A percentile compares a stretch with the other conserved stretches of the same genome.
phyloP scores from a whole-genome alignment of 1,140 invertebrate genomes.

The Drosophila funebris region DNA sequence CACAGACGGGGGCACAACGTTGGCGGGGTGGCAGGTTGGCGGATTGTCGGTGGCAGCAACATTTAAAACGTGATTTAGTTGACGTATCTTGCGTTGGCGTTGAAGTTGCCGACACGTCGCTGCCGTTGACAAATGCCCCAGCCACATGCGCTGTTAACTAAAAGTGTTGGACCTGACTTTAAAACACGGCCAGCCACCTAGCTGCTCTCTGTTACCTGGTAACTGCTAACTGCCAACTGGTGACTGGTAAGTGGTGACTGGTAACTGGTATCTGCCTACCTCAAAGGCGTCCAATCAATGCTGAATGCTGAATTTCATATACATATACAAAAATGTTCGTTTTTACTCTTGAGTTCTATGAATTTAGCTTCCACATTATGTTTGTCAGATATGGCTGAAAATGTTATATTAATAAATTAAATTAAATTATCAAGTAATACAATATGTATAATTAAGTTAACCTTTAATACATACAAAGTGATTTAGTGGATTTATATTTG shows the following conservation, averaged over 20 bases:
- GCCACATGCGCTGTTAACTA: constrained; percentile 75
- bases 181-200: constrained; percentile 23
- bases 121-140: constrained; percentile 76
- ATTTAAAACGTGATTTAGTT: constrained; percentile 59
- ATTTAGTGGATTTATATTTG: no score
- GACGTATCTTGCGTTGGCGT: constrained; percentile 67
- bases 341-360: neutral
- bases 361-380: neutral
- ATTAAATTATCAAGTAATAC: no score
- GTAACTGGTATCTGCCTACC: constrained; percentile 54
- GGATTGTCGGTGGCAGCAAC: constrained; percentile 18
- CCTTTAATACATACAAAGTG: no score
- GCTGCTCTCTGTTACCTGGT: constrained; percentile 22
- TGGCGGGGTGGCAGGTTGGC: neutral
- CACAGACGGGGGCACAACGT: neutral
- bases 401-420: no score
- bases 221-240: constrained; percentile 54
- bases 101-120: constrained; percentile 74
- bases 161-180: constrained; percentile 59
- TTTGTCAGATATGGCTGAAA: no score
- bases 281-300: constrained; percentile 58
- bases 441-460: no score
- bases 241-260: no score
- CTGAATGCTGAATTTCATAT: constrained; percentile 42
- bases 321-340: neutral